These are phyloP conservation scores for Astropecten irregularis DNA, from an alignment of 53 echinoderm and acorn worm genomes.

Conservation along the genomic window DNA sequence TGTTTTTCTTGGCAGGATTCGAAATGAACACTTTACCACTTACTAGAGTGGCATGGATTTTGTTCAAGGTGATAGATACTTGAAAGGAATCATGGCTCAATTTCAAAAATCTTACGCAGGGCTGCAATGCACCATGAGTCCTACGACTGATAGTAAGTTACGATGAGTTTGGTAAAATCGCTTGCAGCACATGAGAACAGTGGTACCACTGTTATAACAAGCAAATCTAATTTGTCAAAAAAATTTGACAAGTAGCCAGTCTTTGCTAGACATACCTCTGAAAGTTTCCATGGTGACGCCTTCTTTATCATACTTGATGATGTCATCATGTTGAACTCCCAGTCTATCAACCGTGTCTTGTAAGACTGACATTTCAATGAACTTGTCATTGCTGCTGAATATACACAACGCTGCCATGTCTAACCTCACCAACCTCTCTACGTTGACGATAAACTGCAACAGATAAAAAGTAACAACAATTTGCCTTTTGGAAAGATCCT, in stretches of 20 bases:
- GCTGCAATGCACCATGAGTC: too few species aligned
- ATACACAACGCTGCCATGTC: conserved; percentile 10
- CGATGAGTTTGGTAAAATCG: too few species aligned
- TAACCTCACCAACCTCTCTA: not conserved
- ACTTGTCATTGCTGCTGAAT: conserved; percentile 36
- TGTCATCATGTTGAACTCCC: conserved; percentile 46
- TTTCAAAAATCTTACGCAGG: too few species aligned
- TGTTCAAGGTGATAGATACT: too few species aligned
- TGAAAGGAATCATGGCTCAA: too few species aligned
- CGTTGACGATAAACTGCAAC: conserved; percentile 30
- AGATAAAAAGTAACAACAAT: not conserved
- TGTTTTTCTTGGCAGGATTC: too few species aligned
- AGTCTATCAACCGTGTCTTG: conserved; percentile 31
- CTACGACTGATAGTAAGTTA: too few species aligned
- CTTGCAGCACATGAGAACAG: too few species aligned
- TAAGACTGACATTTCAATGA: conserved; percentile 13
- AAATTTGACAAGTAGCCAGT: not conserved
- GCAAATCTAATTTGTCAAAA: not conserved
- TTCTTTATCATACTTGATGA: conserved; percentile 11
- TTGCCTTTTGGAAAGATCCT: too few species aligned
- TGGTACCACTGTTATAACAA: too few species aligned
- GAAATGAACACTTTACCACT: too few species aligned
- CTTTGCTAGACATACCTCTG: not conserved
- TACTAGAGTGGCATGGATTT: too few species aligned
- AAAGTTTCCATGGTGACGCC: conserved; percentile 42